Base-by-base conservation (phyloP, 2,888 invertebrate species). In the Dorcus parallelipipedus region DNA sequence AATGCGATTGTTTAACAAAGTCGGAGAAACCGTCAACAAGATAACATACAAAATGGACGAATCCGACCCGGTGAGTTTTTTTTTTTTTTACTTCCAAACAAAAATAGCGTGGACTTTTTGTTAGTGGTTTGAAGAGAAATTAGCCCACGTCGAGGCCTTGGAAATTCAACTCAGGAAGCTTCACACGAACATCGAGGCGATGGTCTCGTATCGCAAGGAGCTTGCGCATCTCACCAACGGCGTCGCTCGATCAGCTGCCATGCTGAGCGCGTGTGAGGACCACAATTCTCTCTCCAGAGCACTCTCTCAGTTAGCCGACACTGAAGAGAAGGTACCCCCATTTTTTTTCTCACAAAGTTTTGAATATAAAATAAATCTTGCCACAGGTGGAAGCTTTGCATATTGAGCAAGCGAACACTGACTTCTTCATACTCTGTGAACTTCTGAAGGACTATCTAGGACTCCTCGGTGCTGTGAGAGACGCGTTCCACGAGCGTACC, bases 41-140 rank as follows among this genome's bases (percentile, higher is more conserved):
- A 97, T 99, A 71, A 95, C 97, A 0, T 97, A 94, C 79, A 95
- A 93, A 81, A 99, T 99, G 97, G 98, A 98, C 75, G 99, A 99
- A 81, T 93, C 91, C 60, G 99, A 99, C 81, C 91, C 95, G 70
- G 96, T 97, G 79, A 86, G 84, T 78, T 58, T 14, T 78, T 58
- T 14, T 26, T n/a, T 9, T 33, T n/a, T 49, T 14, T 17, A n/a
- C n/a, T n/a, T n/a, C n/a, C 7, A 48, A 42, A 5, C 7, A 7
- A 17, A n/a, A 1, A 9, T 50, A 8, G 3, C 6, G 0, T 33
- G 26, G 39, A 6, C 8, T 52, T 26, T 49, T 50, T 14, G 39
- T 20, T 71, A 97, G 94, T 99, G 99, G 99, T 99, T 99, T 81
- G 97, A 98, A 77, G 97, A 99, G 77, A 95, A 95, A 72, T 88